Conservation (phyloP, 2,113 vertebrate genomes). For the Chaetops frenatus region DNA sequence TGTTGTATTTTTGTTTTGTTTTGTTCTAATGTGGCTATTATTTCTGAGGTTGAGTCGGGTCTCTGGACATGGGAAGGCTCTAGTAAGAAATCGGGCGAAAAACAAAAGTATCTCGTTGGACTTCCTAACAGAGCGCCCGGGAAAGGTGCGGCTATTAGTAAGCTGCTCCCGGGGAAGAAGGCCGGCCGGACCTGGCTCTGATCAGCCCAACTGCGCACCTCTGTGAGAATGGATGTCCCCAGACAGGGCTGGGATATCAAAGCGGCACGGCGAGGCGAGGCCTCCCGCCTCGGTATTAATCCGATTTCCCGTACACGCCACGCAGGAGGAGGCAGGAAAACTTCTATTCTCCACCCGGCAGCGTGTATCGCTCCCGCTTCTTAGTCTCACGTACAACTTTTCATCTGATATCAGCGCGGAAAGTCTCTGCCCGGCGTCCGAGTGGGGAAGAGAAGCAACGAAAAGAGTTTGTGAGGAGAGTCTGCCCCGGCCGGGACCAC, state of each 20-base stretch:
- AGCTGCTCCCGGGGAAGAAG: not conserved
- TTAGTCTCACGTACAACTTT: not conserved
- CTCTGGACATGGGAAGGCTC: not conserved
- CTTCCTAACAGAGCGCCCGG: not conserved
- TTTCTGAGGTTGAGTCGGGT: not conserved
- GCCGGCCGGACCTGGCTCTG: not conserved
- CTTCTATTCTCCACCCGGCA: not conserved
- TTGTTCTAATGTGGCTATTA: not conserved
- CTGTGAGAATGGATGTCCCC: not conserved
- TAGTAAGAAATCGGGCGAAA: not conserved
- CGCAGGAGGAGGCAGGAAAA: not conserved
- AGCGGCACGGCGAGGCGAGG: not conserved
- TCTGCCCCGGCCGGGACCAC: not conserved
- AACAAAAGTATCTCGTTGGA: not conserved
- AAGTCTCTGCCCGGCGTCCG: not conserved
- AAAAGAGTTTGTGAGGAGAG: rapidly evolving
- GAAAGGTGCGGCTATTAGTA: not conserved
- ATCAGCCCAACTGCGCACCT: not conserved
- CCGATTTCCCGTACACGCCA: not conserved
- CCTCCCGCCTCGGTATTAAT: not conserved
- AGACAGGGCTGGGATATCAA: not conserved
- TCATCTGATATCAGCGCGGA: not conserved
- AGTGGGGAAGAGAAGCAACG: not conserved
- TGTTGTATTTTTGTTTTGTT: not conserved
- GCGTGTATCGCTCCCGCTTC: not conserved